These are phyloP conservation scores for Camponotus vicinus DNA, from an alignment of 1,140 invertebrate species.

Conservation along the genomic window DNA sequence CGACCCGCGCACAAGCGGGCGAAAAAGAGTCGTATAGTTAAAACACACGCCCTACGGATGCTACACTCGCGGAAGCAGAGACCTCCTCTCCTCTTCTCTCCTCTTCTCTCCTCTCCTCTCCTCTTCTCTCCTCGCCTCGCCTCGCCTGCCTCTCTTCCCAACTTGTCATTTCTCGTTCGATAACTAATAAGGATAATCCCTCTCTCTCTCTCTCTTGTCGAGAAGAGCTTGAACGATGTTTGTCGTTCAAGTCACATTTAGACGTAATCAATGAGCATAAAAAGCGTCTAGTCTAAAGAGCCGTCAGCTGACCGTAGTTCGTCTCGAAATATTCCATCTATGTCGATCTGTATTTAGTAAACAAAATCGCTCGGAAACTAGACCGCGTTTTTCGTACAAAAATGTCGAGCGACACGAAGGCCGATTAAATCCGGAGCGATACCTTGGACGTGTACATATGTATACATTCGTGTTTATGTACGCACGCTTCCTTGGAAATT, in stretches of 20 bases:
- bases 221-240: neutral
- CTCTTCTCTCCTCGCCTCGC: neutral
- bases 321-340: too few species aligned
- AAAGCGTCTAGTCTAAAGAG: too few species aligned
- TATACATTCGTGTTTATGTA: neutral
- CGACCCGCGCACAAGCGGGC: neutral
- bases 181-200: constrained; percentile 22
- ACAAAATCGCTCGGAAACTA: too few species aligned
- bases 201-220: neutral
- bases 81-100: constrained; percentile 12
- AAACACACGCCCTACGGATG: constrained; percentile 37
- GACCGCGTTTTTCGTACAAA: constrained; percentile 10
- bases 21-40: neutral
- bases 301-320: too few species aligned
- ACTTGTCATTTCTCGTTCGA: constrained; percentile 31
- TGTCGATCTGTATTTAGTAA: too few species aligned
- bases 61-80: constrained; percentile 20
- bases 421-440: neutral
- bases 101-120: neutral
- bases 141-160: constrained; percentile 1
- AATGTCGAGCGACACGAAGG: constrained; percentile 30
- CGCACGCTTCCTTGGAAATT: neutral
- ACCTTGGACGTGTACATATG: neutral
- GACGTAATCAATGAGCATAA: too few species aligned
- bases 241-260: too few species aligned